A percentile compares a stretch with the other conserved stretches of the same genome.
These are phyloP conservation scores for Yponomeuta plumbellus DNA, from an alignment of 2,888 invertebrate genomes.

Conservation along the genomic window DNA sequence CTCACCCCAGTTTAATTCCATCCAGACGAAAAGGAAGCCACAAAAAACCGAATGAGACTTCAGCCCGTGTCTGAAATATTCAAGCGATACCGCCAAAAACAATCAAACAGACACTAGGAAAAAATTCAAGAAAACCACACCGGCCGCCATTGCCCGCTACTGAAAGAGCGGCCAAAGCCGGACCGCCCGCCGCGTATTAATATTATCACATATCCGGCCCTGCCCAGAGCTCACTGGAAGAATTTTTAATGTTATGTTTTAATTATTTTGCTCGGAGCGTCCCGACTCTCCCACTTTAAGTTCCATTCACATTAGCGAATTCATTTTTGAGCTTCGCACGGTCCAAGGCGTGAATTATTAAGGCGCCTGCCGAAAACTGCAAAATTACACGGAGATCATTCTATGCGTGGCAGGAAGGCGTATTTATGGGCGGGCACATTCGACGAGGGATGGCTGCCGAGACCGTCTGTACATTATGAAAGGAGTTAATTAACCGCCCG, in stretches of 20 bases:
- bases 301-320: constrained; percentile 75
- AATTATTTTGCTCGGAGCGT: constrained; percentile 67
- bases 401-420: constrained; percentile 33
- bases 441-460: constrained; percentile 52
- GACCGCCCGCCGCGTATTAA: constrained; percentile 49
- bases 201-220: constrained; percentile 74
- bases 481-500: constrained; percentile 68
- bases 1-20: no score
- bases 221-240: constrained; percentile 60
- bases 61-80: neutral
- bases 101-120: constrained; percentile 9
- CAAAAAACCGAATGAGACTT: neutral
- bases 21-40: neutral
- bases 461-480: constrained; percentile 71
- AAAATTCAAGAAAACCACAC: constrained; percentile 19
- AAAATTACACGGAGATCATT: constrained; percentile 60
- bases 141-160: constrained; percentile 4
- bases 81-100: constrained; percentile 26
- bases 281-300: constrained; percentile 46
- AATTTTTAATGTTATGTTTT: constrained; percentile 75
- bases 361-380: constrained; percentile 65
- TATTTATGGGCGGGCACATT: constrained; percentile 67
- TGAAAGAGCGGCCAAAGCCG: constrained; percentile 31
- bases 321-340: constrained; percentile 61
- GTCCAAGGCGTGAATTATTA: constrained; percentile 50